phyloP scores from a whole-genome alignment of 2,797 vertebrate species.

The Zenarchopterus dispar region DNA sequence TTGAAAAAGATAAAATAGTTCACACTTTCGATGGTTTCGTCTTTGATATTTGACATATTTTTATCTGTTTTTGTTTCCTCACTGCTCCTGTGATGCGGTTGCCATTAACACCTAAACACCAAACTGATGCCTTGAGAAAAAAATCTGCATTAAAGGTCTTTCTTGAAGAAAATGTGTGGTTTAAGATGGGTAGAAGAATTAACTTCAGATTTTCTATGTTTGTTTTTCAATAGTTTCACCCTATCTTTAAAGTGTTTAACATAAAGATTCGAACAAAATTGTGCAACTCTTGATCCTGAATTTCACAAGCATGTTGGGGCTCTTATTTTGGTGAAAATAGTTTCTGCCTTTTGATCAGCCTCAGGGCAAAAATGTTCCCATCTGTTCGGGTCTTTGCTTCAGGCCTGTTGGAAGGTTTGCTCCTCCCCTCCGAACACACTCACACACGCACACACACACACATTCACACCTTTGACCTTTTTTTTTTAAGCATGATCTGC shows the following conservation, averaged over 20 bases:
- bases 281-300: no score
- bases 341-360: slow-evolving; percentile 35
- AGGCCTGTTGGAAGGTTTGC: slow-evolving; percentile 38
- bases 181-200: no score
- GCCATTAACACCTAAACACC: slow-evolving; percentile 71
- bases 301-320: no score
- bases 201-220: no score
- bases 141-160: slow-evolving; percentile 33
- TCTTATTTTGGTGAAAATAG: slow-evolving; percentile 35
- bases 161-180: background rate
- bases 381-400: slow-evolving; percentile 48
- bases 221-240: slow-evolving; percentile 5
- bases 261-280: no score
- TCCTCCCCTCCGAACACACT: slow-evolving; percentile 17
- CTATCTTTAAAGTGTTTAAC: background rate
- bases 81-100: slow-evolving; percentile 32
- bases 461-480: slow-evolving; percentile 31
- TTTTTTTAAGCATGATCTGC: slow-evolving; percentile 33
- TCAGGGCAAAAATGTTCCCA: slow-evolving; percentile 45
- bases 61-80: slow-evolving; percentile 42
- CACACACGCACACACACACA: background rate
- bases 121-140: slow-evolving; percentile 81
- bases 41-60: slow-evolving; percentile 23
- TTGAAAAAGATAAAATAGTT: background rate
- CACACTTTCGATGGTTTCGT: slow-evolving; percentile 36